Evolutionary conservation across 2,113 vertebrate genomes (phyloP).

Genomic region (Malurus melanocephalus): DNA sequence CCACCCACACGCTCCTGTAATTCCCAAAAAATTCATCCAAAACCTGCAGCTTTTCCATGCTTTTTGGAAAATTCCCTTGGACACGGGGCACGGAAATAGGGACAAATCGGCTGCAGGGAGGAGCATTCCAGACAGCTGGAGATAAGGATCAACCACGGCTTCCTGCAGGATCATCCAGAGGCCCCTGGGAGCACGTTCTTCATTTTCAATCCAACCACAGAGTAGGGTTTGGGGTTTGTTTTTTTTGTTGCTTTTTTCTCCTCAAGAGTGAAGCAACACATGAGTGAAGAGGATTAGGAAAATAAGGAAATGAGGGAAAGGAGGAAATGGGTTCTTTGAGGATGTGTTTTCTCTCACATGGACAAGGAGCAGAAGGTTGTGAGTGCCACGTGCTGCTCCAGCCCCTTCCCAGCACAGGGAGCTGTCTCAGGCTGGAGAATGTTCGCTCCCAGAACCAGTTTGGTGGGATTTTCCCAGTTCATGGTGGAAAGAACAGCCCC

Average conservation of each 20-base stretch:
- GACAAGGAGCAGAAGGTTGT: background rate
- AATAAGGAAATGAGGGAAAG: background rate
- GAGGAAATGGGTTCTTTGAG: background rate
- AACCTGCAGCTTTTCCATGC: background rate
- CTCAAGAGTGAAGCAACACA: background rate
- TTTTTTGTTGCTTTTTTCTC: background rate
- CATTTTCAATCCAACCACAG: background rate
- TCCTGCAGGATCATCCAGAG: background rate
- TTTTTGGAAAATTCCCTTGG: background rate
- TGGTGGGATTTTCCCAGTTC: background rate
- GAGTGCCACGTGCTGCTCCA: background rate
- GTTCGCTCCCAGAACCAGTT: background rate
- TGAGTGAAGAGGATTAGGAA: background rate
- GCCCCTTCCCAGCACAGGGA: rapidly evolving
- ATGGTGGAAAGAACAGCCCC: background rate
- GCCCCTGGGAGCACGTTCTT: background rate
- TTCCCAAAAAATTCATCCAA: background rate
- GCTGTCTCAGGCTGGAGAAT: background rate
- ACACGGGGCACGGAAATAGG: rapidly evolving
- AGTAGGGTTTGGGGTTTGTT: rapidly evolving
- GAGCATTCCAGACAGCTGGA: background rate
- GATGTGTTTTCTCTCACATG: rapidly evolving
- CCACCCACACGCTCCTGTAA: background rate
- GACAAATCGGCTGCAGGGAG: background rate
- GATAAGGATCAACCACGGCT: slow-evolving; percentile 15